phyloP scores from a whole-genome alignment of 1,140 invertebrate genomes.

The Scaptomyza hsui region DNA sequence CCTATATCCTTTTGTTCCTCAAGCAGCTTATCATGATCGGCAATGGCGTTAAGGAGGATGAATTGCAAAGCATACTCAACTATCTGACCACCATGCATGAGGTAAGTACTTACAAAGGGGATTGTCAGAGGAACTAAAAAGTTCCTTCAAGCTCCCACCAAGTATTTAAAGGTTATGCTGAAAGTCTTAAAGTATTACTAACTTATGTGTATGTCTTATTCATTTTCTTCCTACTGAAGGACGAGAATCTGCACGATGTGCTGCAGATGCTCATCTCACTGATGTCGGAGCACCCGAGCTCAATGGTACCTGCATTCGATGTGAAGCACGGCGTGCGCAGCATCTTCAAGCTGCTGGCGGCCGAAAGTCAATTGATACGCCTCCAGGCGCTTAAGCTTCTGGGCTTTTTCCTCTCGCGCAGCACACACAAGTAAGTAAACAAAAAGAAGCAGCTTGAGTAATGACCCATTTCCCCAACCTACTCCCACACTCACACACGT shows the following conservation, averaged over 20 bases:
- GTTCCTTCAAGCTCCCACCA: too few relatives aligned
- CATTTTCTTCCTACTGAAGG: conserved; percentile 88
- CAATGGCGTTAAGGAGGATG: conserved; percentile 98
- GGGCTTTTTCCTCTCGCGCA: conserved; percentile 96
- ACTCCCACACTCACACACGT: not conserved
- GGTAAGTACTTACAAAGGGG: conserved; percentile 85
- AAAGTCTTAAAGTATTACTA: too few relatives aligned
- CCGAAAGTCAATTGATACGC: conserved; percentile 97
- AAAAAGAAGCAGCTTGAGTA: not conserved
- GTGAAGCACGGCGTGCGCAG: conserved; percentile 97
- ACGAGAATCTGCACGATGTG: conserved; percentile 99
- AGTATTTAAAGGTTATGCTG: too few relatives aligned
- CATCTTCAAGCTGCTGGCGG: conserved; percentile 98
- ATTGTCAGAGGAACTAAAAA: too few relatives aligned
- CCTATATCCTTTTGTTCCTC: conserved; percentile 97
- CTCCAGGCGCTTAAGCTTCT: conserved; percentile 97
- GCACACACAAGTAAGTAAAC: conserved; percentile 95
- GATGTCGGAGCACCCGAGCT: conserved; percentile 98
- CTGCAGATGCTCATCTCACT: conserved; percentile 97
- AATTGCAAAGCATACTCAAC: conserved; percentile 98
- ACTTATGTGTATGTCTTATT: not conserved
- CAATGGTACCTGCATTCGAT: conserved; percentile 99
- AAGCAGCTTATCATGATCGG: conserved; percentile 99
- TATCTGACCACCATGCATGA: conserved; percentile 98
- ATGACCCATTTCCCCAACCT: not conserved